Conservation (phyloP, 2,888 invertebrate genomes). For the Falcaria lacertinaria region DNA sequence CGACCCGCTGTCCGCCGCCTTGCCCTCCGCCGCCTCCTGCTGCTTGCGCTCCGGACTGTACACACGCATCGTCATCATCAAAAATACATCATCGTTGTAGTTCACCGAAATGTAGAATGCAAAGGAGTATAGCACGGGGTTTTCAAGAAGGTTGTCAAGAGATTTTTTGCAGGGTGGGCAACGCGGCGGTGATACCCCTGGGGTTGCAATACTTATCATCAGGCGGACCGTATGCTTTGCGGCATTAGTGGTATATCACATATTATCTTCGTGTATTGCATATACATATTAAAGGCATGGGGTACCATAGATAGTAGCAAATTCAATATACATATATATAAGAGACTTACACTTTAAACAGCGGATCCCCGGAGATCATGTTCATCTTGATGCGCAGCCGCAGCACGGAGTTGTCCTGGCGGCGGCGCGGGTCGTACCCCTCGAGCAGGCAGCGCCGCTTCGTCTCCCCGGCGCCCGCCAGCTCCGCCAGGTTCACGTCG, state of each 20-base stretch:
- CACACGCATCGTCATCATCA: neutral
- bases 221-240: too few relatives aligned
- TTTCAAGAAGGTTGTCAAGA: too few relatives aligned
- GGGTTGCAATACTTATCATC: too few relatives aligned
- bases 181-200: too few relatives aligned
- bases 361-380: slow-evolving; percentile 96
- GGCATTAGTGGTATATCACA: too few relatives aligned
- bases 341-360: slow-evolving; percentile 95
- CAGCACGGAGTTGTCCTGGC: slow-evolving; percentile 98
- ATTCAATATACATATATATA: neutral
- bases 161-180: too few relatives aligned
- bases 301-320: too few relatives aligned
- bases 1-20: slow-evolving; percentile 64
- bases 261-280: too few relatives aligned
- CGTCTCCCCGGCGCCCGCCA: slow-evolving; percentile 94
- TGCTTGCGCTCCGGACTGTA: slow-evolving; percentile 67
- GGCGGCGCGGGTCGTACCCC: slow-evolving; percentile 94
- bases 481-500: slow-evolving; percentile 97
- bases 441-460: slow-evolving; percentile 94
- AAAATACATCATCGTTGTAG: too few relatives aligned
- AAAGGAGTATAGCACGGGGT: too few relatives aligned
- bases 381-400: slow-evolving; percentile 94
- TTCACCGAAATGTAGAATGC: too few relatives aligned
- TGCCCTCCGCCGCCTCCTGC: slow-evolving; percentile 56
- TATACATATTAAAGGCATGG: too few relatives aligned